A percentile compares a stretch with the other conserved stretches of the same genome.
phyloP scores from a whole-genome alignment of 2,797 vertebrate genomes.

The Tarsius wallacei region DNA sequence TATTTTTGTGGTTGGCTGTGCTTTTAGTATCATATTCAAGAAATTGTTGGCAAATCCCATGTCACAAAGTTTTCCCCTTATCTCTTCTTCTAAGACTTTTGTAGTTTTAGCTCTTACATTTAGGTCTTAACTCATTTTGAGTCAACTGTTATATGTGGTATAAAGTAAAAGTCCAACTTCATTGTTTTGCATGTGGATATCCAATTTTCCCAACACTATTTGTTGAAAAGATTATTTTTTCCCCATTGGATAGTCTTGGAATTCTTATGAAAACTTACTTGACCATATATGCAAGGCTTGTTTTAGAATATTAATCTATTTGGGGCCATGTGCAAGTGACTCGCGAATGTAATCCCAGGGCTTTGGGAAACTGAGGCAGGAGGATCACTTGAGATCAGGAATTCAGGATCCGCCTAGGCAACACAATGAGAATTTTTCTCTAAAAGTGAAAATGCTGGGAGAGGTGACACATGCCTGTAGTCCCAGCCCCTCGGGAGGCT shows the following conservation, averaged over 20 bases:
- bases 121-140: neutral
- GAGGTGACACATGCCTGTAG: too few species aligned
- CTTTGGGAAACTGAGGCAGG: too few species aligned
- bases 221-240: too few species aligned
- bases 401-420: too few species aligned
- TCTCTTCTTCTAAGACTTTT: neutral
- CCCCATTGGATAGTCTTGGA: too few species aligned
- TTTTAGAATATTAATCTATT: neutral
- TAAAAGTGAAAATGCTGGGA: too few species aligned
- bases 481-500: too few species aligned
- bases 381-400: too few species aligned
- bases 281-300: neutral
- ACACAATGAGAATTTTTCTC: too few species aligned
- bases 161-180: neutral
- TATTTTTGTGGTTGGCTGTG: neutral
- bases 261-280: neutral
- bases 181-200: too few species aligned
- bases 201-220: too few species aligned
- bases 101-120: neutral
- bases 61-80: neutral
- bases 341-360: too few species aligned
- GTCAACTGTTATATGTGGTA: neutral
- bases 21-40: neutral
- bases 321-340: neutral
- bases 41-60: neutral